Conservation (phyloP, 2,888 invertebrate genomes). For the Drosophila kambysellisi region DNA sequence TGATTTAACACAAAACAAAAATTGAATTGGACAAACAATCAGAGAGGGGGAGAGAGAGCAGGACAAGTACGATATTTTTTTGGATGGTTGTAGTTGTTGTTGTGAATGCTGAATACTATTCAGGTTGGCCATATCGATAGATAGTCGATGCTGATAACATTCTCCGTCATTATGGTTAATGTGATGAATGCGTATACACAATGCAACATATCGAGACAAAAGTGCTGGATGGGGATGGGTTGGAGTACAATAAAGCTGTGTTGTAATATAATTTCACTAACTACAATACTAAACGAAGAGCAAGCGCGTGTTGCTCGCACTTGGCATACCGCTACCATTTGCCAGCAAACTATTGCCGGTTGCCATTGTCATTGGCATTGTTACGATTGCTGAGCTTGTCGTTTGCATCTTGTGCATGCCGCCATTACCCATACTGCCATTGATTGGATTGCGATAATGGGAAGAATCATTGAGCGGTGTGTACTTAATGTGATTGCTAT, state of each 20-base stretch:
- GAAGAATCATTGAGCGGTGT: constrained; percentile 78
- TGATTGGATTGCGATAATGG: constrained; percentile 70
- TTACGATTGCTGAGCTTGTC: constrained; percentile 35
- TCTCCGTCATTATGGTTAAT: constrained; percentile 3
- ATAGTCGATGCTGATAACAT: constrained; percentile 24
- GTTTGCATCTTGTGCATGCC: constrained; percentile 51
- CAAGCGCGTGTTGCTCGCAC: constrained; percentile 80
- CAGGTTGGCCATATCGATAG: constrained; percentile 3
- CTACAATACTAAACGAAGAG: constrained; percentile 82
- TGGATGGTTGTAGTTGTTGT: background rate
- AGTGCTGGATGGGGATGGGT: background rate
- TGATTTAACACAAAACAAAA: background rate
- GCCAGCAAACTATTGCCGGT: constrained; percentile 75
- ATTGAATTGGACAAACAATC: background rate
- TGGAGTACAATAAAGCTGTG: constrained; percentile 1
- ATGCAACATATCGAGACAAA: background rate
- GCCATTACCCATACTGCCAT: constrained; percentile 61
- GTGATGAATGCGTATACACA: background rate
- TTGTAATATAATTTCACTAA: constrained; percentile 59
- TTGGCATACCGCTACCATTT: constrained; percentile 80
- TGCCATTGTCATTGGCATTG: constrained; percentile 44
- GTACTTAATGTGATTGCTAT: constrained; percentile 84
- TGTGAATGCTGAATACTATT: constrained; percentile 13
- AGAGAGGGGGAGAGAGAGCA: constrained; percentile 19
- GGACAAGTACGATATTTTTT: constrained; percentile 1